phyloP scores from a whole-genome alignment of 2,113 vertebrate species.

The Ailuropoda melanoleuca region DNA sequence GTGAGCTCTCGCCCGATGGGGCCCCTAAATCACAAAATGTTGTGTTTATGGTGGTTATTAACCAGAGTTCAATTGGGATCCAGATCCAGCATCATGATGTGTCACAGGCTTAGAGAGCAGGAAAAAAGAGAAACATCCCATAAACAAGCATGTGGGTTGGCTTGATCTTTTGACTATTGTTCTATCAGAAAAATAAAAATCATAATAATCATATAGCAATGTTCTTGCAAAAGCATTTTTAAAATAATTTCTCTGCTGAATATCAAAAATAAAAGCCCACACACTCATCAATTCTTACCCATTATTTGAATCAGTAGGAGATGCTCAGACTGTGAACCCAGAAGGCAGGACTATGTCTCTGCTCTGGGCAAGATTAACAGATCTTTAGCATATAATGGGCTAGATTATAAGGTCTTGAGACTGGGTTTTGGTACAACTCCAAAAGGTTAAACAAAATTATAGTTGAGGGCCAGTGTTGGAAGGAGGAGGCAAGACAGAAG shows the following conservation, averaged over 20 bases:
- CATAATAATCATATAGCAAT: conserved; percentile 73
- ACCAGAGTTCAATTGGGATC: conserved; percentile 8
- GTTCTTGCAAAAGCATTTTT: conserved; percentile 68
- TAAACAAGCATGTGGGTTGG: conserved; percentile 68
- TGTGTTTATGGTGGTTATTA: conserved; percentile 16
- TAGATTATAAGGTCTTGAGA: conserved; percentile 13
- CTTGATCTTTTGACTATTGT: conserved; percentile 74
- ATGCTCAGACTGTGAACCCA: conserved; percentile 31
- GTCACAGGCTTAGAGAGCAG: conserved; percentile 13
- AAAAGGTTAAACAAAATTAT: conserved; percentile 49
- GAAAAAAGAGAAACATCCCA: conserved; percentile 55
- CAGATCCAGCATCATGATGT: conserved; percentile 44
- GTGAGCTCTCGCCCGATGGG: neutral
- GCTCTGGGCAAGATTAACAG: neutral
- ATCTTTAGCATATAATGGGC: neutral
- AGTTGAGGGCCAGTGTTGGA: neutral
- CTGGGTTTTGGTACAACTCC: conserved; percentile 19
- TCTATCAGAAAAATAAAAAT: conserved; percentile 72
- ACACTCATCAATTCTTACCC: conserved; percentile 51
- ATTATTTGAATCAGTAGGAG: conserved; percentile 69
- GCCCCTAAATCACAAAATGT: neutral
- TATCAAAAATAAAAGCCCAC: conserved; percentile 71
- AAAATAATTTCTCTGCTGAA: conserved; percentile 61
- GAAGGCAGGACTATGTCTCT: conserved; percentile 50
- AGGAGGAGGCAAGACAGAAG: neutral